phyloP scores from a whole-genome alignment of 2,888 invertebrate genomes.

The Mesochorus sp. region DNA sequence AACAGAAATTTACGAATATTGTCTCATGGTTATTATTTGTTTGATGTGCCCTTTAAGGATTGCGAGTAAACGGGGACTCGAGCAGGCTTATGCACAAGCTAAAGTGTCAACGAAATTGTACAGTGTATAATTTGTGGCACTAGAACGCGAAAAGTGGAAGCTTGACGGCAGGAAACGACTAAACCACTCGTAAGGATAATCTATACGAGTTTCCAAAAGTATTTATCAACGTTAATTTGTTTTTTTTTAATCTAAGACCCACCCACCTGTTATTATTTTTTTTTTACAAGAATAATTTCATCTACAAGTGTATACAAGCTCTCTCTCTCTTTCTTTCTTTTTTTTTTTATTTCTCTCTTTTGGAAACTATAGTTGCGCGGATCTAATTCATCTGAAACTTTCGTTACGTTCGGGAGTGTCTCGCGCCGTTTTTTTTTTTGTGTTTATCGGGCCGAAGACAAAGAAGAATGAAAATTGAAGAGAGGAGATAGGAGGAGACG shows the following conservation, averaged over 20 bases:
- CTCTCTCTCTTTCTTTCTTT: constrained; percentile 16
- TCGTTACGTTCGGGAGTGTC: constrained; percentile 62
- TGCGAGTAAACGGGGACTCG: neutral
- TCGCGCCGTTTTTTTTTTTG: constrained; percentile 31
- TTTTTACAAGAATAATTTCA: constrained; percentile 62
- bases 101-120: constrained; percentile 1
- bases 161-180: constrained; percentile 58
- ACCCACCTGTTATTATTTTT: constrained; percentile 36
- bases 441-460: constrained; percentile 27
- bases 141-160: constrained; percentile 47
- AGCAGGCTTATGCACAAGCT: neutral
- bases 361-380: constrained; percentile 41
- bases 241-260: constrained; percentile 31
- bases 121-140: constrained; percentile 13
- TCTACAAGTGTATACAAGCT: constrained; percentile 53
- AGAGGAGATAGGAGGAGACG: too few species aligned
- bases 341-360: constrained; percentile 10
- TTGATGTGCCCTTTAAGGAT: too few species aligned
- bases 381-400: constrained; percentile 51
- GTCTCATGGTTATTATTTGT: too few species aligned
- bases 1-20: too few species aligned
- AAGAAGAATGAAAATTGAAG: constrained; percentile 19
- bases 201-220: constrained; percentile 38
- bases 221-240: neutral
- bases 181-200: constrained; percentile 33